phyloP scores from a whole-genome alignment of 2,888 invertebrate species.

The Apamea anceps region DNA sequence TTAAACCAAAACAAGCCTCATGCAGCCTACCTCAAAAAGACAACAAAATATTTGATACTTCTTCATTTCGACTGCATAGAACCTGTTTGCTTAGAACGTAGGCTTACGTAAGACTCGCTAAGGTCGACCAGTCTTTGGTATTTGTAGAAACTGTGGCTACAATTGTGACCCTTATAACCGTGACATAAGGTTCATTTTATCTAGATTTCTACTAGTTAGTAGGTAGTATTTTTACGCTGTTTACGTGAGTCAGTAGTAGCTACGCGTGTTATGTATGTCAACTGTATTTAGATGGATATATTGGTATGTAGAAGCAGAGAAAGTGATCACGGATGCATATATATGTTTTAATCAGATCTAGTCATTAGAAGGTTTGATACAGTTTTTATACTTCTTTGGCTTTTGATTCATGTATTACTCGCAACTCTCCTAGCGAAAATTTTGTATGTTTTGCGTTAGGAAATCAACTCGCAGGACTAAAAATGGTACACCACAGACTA shows the following conservation, averaged over 20 bases:
- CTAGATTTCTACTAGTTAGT: conserved; percentile 24
- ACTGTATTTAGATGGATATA: conserved; percentile 41
- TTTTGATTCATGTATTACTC: too few relatives aligned
- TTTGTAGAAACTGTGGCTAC: conserved; percentile 50
- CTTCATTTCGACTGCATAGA: conserved; percentile 59
- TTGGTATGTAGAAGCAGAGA: conserved; percentile 39
- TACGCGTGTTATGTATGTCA: conserved; percentile 58
- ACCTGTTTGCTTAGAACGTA: conserved; percentile 67
- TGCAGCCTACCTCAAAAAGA: conserved; percentile 36
- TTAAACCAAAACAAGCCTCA: neutral
- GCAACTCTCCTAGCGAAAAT: too few relatives aligned
- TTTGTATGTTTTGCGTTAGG: too few relatives aligned
- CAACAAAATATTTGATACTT: conserved; percentile 29
- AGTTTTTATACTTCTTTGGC: neutral
- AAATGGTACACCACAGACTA: too few relatives aligned
- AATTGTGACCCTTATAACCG: conserved; percentile 57
- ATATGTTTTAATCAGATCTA: conserved; percentile 11
- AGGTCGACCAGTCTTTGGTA: conserved; percentile 72
- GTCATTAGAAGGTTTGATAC: neutral
- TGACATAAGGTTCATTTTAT: conserved; percentile 62
- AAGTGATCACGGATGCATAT: conserved; percentile 47
- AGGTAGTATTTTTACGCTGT: conserved; percentile 62
- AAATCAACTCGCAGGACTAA: too few relatives aligned
- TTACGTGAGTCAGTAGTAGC: conserved; percentile 62
- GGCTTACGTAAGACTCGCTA: conserved; percentile 73